Conservation (phyloP, 1,140 invertebrate genomes). For the Diplogasteroides magnus region DNA sequence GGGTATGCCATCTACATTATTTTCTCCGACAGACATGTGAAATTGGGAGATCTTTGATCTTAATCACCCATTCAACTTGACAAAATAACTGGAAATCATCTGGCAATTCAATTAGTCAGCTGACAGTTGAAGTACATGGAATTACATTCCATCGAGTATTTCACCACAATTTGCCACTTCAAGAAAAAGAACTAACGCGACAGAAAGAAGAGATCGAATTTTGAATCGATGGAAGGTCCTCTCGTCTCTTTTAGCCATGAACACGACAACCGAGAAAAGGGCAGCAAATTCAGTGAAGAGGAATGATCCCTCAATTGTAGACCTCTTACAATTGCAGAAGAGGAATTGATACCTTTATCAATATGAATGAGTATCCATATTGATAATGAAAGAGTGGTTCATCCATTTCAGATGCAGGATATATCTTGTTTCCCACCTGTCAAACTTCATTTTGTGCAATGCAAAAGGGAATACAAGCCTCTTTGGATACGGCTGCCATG, state of each 20-base stretch:
- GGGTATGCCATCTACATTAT: too few species aligned
- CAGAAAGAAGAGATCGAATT: conserved; percentile 19
- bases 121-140: too few species aligned
- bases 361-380: conserved; percentile 52
- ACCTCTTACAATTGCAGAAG: neutral
- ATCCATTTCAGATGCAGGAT: conserved; percentile 50
- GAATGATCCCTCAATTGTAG: conserved; percentile 12
- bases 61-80: too few species aligned
- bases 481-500: conserved; percentile 52
- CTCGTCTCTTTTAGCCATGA: conserved; percentile 38
- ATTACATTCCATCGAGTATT: neutral
- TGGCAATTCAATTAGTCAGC: too few species aligned
- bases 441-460: neutral
- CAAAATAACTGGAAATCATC: too few species aligned
- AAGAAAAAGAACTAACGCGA: conserved; percentile 11
- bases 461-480: conserved; percentile 24
- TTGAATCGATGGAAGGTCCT: conserved; percentile 37
- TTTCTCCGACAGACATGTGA: too few species aligned
- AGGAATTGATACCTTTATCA: conserved; percentile 37
- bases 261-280: conserved; percentile 34
- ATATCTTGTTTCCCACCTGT: conserved; percentile 52
- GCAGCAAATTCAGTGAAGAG: conserved; percentile 26
- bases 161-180: neutral
- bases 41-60: too few species aligned
- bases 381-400: conserved; percentile 52